Percentiles rank a stretch among this genome's conserved stretches.
phyloP scores from a whole-genome alignment of 2,797 vertebrate species.

The Enteromius trimaculatus region DNA sequence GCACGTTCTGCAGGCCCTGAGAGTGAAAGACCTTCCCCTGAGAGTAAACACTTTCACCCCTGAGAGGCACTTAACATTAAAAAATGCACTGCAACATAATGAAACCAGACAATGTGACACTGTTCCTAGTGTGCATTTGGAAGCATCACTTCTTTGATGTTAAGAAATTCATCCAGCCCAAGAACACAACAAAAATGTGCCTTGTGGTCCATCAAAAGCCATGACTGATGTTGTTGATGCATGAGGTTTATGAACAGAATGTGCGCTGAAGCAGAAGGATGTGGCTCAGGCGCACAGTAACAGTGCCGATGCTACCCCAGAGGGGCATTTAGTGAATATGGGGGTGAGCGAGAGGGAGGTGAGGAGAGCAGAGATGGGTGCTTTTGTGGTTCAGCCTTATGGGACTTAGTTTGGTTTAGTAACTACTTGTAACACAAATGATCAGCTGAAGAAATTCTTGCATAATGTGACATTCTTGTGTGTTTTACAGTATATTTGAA shows the following conservation, averaged over 20 bases:
- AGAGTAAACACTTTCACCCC: slow-evolving; percentile 31
- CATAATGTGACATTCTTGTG: not conserved
- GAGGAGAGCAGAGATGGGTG: not conserved
- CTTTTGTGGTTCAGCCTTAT: not conserved
- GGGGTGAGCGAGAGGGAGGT: not conserved
- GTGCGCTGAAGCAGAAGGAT: slow-evolving; percentile 18
- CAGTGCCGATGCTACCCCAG: not conserved
- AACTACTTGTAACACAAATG: not conserved
- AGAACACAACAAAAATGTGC: slow-evolving; percentile 26
- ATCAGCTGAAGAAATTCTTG: not conserved
- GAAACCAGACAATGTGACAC: slow-evolving; percentile 35
- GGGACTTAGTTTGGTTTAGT: not conserved
- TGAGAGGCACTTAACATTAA: slow-evolving; percentile 22
- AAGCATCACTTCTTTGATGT: slow-evolving; percentile 18
- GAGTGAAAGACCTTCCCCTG: slow-evolving; percentile 16
- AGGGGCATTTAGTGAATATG: slow-evolving; percentile 18
- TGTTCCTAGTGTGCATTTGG: slow-evolving; percentile 43
- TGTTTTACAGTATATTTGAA: not conserved
- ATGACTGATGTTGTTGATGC: slow-evolving; percentile 15
- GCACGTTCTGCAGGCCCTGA: slow-evolving; percentile 7
- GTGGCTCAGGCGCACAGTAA: not conserved
- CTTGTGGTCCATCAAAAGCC: slow-evolving; percentile 25
- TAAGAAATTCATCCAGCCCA: slow-evolving; percentile 36
- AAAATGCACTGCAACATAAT: slow-evolving; percentile 14
- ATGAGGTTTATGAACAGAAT: slow-evolving; percentile 27